Conservation (phyloP, 1,140 invertebrate species). For the Bombus superbus region DNA sequence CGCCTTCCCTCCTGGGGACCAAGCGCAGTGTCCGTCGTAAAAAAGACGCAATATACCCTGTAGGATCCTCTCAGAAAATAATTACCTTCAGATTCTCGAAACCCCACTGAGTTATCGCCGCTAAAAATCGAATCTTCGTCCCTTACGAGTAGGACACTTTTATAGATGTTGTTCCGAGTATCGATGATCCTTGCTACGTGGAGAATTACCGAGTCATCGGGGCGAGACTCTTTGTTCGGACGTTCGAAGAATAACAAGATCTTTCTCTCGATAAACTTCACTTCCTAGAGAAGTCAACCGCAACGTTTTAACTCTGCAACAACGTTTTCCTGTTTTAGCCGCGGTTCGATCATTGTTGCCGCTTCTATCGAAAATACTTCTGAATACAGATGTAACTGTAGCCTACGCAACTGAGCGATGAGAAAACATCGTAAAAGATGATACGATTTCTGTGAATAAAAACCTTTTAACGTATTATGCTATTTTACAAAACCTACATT, state of each 20-base stretch:
- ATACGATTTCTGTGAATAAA: neutral
- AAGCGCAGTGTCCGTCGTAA: constrained; percentile 37
- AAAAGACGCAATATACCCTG: constrained; percentile 37
- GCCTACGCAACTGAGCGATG: no score
- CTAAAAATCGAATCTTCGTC: constrained; percentile 46
- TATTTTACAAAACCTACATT: neutral
- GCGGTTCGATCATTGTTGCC: no score
- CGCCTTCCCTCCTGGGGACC: constrained; percentile 24
- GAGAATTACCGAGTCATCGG: constrained; percentile 15
- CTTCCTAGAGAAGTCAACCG: neutral
- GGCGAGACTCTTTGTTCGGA: neutral
- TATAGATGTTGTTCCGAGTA: constrained; percentile 24
- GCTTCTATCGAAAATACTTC: neutral
- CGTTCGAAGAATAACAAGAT: neutral
- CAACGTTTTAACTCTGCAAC: neutral
- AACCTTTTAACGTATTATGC: no score
- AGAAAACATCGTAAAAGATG: no score
- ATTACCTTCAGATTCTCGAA: constrained; percentile 47
- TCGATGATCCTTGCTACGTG: constrained; percentile 24
- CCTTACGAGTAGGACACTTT: constrained; percentile 38
- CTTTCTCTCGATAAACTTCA: neutral
- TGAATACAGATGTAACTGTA: no score
- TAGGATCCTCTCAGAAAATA: constrained; percentile 46
- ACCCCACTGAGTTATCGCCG: constrained; percentile 46
- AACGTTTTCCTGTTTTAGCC: neutral